Base-by-base conservation (phyloP, 2,797 vertebrate species). In the Synaphobranchus kaupii region DNA sequence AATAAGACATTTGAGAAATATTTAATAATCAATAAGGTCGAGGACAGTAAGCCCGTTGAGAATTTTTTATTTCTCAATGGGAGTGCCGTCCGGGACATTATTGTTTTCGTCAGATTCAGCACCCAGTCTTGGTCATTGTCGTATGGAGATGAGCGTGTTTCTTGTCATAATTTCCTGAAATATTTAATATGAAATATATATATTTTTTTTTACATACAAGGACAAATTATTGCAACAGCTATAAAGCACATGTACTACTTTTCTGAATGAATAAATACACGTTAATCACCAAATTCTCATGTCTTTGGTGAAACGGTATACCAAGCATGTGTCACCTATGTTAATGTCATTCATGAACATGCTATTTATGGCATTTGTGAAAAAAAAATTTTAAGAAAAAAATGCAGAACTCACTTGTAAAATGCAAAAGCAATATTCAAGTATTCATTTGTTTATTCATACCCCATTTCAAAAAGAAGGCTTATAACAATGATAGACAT, bases 291-390 rank as follows among this genome's bases (percentile, higher is more conserved):
- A 22, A 63, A 7, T 25, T 63, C 60, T 63, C 22, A 22, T 63
- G 60, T 8, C 25, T 63, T 63, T 63, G 60, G 60, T 63, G 25
- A 63, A 63, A 63, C 60, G 25, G 60, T 25, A 63, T 25, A n/a
- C 20, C 8, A n/a, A 8, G 25, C 8, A n/a, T 63, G 60, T 25
- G 25, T n/a, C 60, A 0, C 25, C 3, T 9, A 63, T 63, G 13
- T 56, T 15, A 15, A 15, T 15, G 17, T 56, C 54, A 56, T 63
- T 25, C 25, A n/a, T 63, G 60, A 63, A 63, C 3, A 63, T 63
- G 22, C 5, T n/a, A 25, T 52, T 84, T 39, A 86, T 88, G 83
- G 63, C 71, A 86, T 76, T 58, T 47, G 84, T 56, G 15, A 4
- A 13, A 56, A n/a, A n/a, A n/a, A n/a, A n/a, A n/a, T n/a, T 56